phyloP scores from a whole-genome alignment of 2,113 vertebrate species.

The Triplophysa tibetana region DNA sequence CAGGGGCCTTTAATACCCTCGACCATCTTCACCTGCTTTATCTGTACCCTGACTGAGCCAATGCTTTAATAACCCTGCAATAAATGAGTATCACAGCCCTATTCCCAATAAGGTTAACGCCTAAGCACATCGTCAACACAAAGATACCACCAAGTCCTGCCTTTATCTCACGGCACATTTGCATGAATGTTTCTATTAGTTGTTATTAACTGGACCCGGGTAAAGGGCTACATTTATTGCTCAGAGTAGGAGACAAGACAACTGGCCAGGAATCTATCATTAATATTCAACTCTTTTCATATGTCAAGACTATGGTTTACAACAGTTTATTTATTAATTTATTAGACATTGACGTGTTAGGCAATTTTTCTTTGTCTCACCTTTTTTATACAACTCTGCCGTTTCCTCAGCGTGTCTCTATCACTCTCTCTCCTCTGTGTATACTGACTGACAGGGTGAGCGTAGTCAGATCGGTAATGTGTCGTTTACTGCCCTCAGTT shows the following conservation, averaged over 20 bases:
- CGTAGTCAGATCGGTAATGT: conserved; percentile 17
- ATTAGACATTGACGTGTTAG: background rate
- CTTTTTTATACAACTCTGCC: conserved; percentile 13
- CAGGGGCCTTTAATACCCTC: conserved; percentile 45
- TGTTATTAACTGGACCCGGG: conserved; percentile 19
- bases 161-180: conserved; percentile 30
- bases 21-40: conserved; percentile 50
- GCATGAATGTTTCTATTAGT: conserved; percentile 25
- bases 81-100: conserved; percentile 51
- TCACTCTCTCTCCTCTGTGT: conserved; percentile 50
- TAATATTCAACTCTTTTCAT: too few relatives aligned
- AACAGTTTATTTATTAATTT: too few relatives aligned
- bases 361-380: background rate
- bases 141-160: conserved; percentile 27
- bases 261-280: too few relatives aligned
- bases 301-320: too few relatives aligned
- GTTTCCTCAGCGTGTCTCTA: conserved; percentile 51
- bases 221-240: conserved; percentile 19
- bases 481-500: conserved; percentile 46
- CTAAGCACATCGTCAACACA: conserved; percentile 33
- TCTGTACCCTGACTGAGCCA: conserved; percentile 41
- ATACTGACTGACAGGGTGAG: conserved; percentile 40
- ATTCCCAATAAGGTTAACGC: conserved; percentile 50
- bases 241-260: background rate
- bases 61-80: conserved; percentile 57